These are phyloP conservation scores for Sebastes wilsoni DNA, from an alignment of 2,797 vertebrate genomes.

Conservation along the genomic window DNA sequence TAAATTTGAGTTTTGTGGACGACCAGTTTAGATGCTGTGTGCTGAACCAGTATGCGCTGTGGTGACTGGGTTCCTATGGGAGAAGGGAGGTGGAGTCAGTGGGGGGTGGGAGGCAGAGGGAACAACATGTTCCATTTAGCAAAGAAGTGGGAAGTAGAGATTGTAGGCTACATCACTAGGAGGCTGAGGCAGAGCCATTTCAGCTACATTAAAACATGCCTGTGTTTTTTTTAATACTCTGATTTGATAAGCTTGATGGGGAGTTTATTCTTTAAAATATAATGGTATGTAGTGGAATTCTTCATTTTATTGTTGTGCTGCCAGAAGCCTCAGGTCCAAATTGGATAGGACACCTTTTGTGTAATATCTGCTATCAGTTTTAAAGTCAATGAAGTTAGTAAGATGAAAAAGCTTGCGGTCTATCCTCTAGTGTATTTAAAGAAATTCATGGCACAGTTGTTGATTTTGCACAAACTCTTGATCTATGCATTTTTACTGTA, in stretches of 20 bases:
- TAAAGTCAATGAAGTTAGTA: background rate
- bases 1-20: background rate
- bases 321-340: background rate
- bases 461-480: background rate
- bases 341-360: background rate
- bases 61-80: background rate
- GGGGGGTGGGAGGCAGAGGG: constrained; percentile 17
- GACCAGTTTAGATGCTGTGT: constrained; percentile 1
- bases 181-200: background rate
- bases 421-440: background rate
- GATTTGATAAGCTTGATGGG: background rate
- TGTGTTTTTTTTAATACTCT: background rate
- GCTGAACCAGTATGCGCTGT: constrained; percentile 6
- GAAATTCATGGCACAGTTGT: background rate
- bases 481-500: background rate
- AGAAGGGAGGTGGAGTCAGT: constrained; percentile 15
- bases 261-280: background rate
- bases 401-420: background rate
- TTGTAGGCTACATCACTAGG: background rate
- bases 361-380: background rate
- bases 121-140: constrained; percentile 71
- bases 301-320: background rate
- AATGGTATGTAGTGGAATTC: no score
- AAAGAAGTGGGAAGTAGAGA: constrained; percentile 21
- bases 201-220: background rate